Evolutionary conservation across 2,113 vertebrate genomes (phyloP), one percentile per base, ranked within the genome.

Genomic region (Opisthocomus hoazin): DNA sequence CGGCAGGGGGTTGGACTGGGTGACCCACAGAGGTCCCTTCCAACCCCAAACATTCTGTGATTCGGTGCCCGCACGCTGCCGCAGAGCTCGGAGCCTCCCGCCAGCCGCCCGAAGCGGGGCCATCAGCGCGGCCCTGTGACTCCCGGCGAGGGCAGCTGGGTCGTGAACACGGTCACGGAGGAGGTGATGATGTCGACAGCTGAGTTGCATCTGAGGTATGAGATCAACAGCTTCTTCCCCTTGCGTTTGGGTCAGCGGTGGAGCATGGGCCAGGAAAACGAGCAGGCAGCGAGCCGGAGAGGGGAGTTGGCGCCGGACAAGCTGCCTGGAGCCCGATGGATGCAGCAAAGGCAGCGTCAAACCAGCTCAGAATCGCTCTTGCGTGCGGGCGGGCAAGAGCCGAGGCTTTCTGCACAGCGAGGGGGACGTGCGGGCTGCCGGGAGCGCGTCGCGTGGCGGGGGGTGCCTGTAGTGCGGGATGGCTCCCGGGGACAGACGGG

Each of bases 331-430:
- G 64, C 46, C 53, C 0, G 0, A 32, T 1, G 5, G 7, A 18
- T 1, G 43, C n/a, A 53, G 65, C 8, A 4, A 43, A 30, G 45
- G 54, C 64, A 79, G 39, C 22, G 17, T 6, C 34, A 50, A 15
- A 15, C 3, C n/a, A 4, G 24, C 39, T 29, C 12, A 0, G 18
- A 46, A 30, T 21, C 20, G n/a, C 34, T 34, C 9, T 3, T 5
- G 29, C 1, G 4, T 6, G 45, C n/a, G 43, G 30, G 1, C 9
- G 4, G 3, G 1, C 3, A 0, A 0, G 11, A 15, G 39, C 4
- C 2, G 41, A 46, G 65, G 23, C 34, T 29, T 48, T 43, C 39
- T 11, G n/a, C 24, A 1, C 10, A 0, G 6, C 7, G 5, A 1
- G 5, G 1, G 29, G n/a, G 51, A 5, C 1, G 15, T 10, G 39